A percentile compares a stretch with the other conserved stretches of the same genome.
phyloP scores from a whole-genome alignment of 1,140 invertebrate species.

The Micrasema minimum region DNA sequence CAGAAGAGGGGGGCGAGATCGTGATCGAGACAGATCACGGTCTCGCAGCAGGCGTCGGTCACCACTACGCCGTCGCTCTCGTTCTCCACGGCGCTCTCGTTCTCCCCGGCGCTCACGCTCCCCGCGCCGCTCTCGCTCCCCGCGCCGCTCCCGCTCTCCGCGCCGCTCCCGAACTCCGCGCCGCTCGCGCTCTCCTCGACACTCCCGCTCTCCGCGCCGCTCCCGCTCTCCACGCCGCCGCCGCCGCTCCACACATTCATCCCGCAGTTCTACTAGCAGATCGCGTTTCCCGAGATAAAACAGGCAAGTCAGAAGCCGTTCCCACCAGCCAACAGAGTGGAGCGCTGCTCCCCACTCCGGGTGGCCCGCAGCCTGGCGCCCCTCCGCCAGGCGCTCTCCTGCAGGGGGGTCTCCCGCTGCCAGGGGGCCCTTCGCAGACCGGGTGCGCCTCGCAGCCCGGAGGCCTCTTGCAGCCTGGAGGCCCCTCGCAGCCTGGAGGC shows the following conservation, averaged over 20 bases:
- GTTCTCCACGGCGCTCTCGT: conserved; percentile 58
- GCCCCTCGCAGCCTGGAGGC: not conserved
- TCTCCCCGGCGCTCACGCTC: conserved; percentile 60
- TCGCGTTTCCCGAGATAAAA: conserved; percentile 59
- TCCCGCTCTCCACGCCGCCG: conserved; percentile 51
- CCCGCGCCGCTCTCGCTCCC: conserved; percentile 59
- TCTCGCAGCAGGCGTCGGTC: conserved; percentile 50
- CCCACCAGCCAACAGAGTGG: conserved; percentile 52
- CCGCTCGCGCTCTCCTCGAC: conserved; percentile 55
- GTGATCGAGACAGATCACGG: conserved; percentile 55
- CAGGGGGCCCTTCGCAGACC: not conserved
- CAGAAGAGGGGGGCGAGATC: conserved; percentile 20
- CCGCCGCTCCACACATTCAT: conserved; percentile 57
- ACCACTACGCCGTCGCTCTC: conserved; percentile 56
- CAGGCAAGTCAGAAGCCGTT: conserved; percentile 66
- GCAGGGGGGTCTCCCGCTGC: conserved; percentile 42
- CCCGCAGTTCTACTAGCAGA: conserved; percentile 57
- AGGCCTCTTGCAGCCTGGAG: not conserved
- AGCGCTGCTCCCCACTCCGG: conserved; percentile 57
- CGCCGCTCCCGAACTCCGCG: conserved; percentile 54
- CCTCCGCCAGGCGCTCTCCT: conserved; percentile 56
- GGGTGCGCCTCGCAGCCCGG: not conserved
- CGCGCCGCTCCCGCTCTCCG: conserved; percentile 58
- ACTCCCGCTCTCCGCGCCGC: conserved; percentile 59
- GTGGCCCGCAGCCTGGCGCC: conserved; percentile 57